Percentiles rank a stretch among this genome's conserved stretches.
phyloP scores from a whole-genome alignment of 2,888 invertebrate genomes.

The Incurvaria masculella region DNA sequence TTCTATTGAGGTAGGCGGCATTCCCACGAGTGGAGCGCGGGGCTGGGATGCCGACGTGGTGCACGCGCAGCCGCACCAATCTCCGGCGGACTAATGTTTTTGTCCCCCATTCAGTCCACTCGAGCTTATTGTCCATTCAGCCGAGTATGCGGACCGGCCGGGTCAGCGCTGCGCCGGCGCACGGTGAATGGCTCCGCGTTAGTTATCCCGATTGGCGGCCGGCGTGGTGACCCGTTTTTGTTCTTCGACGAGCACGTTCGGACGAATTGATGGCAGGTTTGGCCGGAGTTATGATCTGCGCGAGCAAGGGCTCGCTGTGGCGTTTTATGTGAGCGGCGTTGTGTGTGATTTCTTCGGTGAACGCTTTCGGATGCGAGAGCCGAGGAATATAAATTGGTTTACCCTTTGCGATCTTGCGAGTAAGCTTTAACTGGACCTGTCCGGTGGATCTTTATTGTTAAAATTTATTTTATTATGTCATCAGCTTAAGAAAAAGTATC shows the following conservation, averaged over 20 bases:
- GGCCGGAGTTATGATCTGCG: too few species aligned
- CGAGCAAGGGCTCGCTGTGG: too few species aligned
- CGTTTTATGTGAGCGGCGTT: too few species aligned
- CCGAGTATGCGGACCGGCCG: background rate
- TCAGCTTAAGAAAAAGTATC: too few species aligned
- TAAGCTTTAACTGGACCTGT: too few species aligned
- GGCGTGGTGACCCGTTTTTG: too few species aligned
- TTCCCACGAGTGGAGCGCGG: background rate
- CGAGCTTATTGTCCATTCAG: background rate
- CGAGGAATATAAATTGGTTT: background rate
- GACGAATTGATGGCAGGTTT: too few species aligned
- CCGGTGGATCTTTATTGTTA: too few species aligned
- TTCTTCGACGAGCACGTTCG: too few species aligned
- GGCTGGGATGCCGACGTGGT: background rate
- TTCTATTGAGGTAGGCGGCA: background rate
- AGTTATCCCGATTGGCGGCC: too few species aligned
- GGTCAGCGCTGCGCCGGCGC: background rate
- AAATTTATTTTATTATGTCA: too few species aligned
- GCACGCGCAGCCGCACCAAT: background rate
- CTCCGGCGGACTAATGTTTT: background rate
- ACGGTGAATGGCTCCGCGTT: background rate
- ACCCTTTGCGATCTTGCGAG: background rate
- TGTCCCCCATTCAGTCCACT: background rate
- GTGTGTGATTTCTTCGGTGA: too few species aligned
- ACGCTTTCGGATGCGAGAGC: background rate